Evolutionary conservation across 2,888 invertebrate species (phyloP).

Genomic region (Pollenia labialis): DNA sequence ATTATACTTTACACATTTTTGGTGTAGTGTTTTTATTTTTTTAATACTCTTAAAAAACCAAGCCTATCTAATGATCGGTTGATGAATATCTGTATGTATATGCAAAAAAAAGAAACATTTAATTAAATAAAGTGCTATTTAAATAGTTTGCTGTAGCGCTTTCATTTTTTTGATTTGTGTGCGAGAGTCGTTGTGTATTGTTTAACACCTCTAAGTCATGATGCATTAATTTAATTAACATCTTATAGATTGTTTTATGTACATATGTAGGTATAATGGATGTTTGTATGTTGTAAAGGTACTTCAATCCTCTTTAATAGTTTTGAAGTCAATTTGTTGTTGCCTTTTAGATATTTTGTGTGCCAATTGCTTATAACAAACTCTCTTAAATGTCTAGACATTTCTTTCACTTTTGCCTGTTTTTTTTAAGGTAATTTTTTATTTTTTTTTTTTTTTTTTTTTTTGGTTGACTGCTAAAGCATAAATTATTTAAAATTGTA

Average conservation of each 20-base stretch:
- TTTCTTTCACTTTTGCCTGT: constrained; percentile 51
- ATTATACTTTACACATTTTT: constrained; percentile 1
- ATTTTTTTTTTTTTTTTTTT: not conserved
- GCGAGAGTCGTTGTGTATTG: constrained; percentile 10
- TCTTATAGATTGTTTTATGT: constrained; percentile 1
- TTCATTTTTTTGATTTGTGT: constrained; percentile 49
- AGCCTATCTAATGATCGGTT: not conserved
- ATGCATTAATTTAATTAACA: constrained; percentile 43
- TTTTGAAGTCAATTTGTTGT: constrained; percentile 34
- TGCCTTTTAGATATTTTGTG: constrained; percentile 14
- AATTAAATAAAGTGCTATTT: constrained; percentile 42
- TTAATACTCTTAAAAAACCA: not conserved
- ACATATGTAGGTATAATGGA: too few species aligned
- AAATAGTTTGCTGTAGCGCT: constrained; percentile 43
- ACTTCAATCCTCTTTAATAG: not conserved
- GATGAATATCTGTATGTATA: constrained; percentile 16
- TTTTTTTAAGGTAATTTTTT: constrained; percentile 12
- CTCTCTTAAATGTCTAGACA: constrained; percentile 59
- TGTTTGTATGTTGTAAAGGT: constrained; percentile 2
- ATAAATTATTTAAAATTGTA: constrained; percentile 51
- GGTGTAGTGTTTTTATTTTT: not conserved
- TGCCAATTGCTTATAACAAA: constrained; percentile 16
- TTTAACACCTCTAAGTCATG: constrained; percentile 55
- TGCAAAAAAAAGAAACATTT: constrained; percentile 6
- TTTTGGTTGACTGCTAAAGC: constrained; percentile 43